These are phyloP conservation scores for Melinaea menophilus DNA, from an alignment of 2,888 invertebrate genomes.

Conservation along the genomic window DNA sequence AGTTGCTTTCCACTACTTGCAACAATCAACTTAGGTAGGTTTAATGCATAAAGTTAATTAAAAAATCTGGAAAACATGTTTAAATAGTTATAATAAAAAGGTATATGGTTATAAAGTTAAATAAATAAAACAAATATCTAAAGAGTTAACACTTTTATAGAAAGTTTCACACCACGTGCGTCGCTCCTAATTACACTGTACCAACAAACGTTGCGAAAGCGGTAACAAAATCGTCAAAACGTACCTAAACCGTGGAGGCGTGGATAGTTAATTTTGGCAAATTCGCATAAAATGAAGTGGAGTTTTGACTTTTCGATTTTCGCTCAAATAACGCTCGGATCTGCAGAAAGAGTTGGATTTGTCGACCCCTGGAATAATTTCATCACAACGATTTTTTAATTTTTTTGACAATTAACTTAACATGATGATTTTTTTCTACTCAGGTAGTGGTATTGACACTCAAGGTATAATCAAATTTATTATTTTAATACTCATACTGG, in stretches of 20 bases:
- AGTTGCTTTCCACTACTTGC: too few relatives aligned
- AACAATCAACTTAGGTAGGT: too few relatives aligned
- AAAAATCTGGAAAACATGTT: too few relatives aligned
- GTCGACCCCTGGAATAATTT: slow-evolving; percentile 56
- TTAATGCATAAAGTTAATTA: too few relatives aligned
- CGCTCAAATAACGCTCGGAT: slow-evolving; percentile 72
- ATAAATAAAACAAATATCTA: too few relatives aligned
- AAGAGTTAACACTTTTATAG: slow-evolving; percentile 15
- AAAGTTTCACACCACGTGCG: slow-evolving; percentile 35
- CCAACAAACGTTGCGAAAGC: slow-evolving; percentile 59
- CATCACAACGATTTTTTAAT: slow-evolving; percentile 52
- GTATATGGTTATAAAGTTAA: too few relatives aligned
- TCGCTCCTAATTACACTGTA: slow-evolving; percentile 64
- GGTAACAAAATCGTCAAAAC: slow-evolving; percentile 49
- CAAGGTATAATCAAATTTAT: too few relatives aligned
- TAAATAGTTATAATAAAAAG: too few relatives aligned
- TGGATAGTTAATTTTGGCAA: slow-evolving; percentile 63
- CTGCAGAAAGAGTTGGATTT: slow-evolving; percentile 62
- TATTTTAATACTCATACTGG: too few relatives aligned
- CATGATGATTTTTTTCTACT: slow-evolving; percentile 47
- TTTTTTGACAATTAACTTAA: too few relatives aligned
- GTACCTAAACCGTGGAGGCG: slow-evolving; percentile 53
- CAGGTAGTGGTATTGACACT: slow-evolving; percentile 55
- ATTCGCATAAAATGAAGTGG: slow-evolving; percentile 71
- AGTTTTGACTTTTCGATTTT: slow-evolving; percentile 75